Percentiles rank a stretch among this genome's conserved stretches.
phyloP scores from a whole-genome alignment of 2,113 vertebrate genomes.

The Crocuta crocuta region DNA sequence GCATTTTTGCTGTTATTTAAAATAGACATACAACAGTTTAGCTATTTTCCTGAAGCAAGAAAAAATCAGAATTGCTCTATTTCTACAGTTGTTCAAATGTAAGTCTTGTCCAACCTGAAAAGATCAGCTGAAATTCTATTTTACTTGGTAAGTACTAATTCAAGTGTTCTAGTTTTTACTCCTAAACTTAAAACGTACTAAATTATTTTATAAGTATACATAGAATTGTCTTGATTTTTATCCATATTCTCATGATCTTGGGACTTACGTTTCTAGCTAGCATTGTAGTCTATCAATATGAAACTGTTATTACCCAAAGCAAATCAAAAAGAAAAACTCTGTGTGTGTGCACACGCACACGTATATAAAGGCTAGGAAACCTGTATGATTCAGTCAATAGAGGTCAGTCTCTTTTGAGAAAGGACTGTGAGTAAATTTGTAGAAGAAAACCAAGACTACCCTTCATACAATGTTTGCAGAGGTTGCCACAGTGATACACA shows the following conservation, averaged over 20 bases:
- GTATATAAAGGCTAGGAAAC: not conserved
- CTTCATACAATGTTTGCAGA: not conserved
- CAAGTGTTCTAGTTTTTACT: not conserved
- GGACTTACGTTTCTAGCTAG: not conserved
- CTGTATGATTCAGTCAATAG: not conserved
- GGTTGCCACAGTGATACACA: not conserved
- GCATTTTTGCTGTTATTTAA: constrained; percentile 58
- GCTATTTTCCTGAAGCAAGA: constrained; percentile 13
- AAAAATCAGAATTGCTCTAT: not conserved
- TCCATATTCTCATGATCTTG: not conserved
- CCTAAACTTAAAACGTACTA: not conserved
- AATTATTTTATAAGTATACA: not conserved
- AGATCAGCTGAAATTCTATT: not conserved
- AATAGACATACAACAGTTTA: constrained; percentile 12
- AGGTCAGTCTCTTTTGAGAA: not conserved
- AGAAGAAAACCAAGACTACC: not conserved
- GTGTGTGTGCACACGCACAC: not conserved
- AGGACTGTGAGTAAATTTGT: not conserved
- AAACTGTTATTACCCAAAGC: not conserved
- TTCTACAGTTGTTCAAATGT: constrained; percentile 4
- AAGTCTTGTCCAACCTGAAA: not conserved
- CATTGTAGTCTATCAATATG: not conserved
- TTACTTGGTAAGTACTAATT: not conserved
- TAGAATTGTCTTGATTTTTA: not conserved
- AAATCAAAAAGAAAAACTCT: constrained; percentile 21